These are phyloP conservation scores for Anguilla marmorata DNA, from an alignment of 2,797 vertebrate genomes.

Conservation along the genomic window DNA sequence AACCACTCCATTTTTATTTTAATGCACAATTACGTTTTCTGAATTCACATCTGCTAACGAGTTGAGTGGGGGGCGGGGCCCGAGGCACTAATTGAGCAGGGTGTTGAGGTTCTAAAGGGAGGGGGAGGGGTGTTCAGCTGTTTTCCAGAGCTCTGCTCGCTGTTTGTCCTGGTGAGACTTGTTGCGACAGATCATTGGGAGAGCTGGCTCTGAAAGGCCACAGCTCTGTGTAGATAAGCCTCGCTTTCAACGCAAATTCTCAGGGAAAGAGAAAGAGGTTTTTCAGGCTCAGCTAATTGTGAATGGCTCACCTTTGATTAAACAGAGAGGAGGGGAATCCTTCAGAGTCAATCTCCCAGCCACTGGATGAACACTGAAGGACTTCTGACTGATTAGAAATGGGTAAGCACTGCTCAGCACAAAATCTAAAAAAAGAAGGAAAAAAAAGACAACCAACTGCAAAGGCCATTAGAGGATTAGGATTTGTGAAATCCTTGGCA, in stretches of 20 bases:
- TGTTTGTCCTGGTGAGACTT: not conserved
- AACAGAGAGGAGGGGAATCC: conserved; percentile 5
- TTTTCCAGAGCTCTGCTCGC: conserved; percentile 5
- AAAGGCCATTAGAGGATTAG: conserved; percentile 18
- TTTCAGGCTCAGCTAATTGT: conserved; percentile 4
- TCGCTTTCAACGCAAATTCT: conserved; percentile 2
- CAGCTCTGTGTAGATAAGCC: not conserved
- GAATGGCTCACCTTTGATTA: conserved; percentile 24
- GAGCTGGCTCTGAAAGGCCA: conserved; percentile 11
- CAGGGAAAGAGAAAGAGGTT: not conserved
- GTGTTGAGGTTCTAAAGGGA: not conserved
- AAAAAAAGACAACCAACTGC: not conserved
- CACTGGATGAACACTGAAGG: conserved; percentile 15
- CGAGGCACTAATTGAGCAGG: conserved; percentile 10
- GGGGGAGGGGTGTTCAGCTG: conserved; percentile 15
- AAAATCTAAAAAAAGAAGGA: not conserved
- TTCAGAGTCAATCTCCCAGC: not conserved
- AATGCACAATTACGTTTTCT: not conserved
- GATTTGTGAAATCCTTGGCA: conserved; percentile 13
- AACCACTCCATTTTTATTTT: not conserved
- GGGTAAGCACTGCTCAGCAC: conserved; percentile 6
- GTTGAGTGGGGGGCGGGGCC: not conserved
- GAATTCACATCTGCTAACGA: not conserved
- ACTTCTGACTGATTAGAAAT: conserved; percentile 26
- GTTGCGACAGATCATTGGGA: conserved; percentile 17